Base-by-base conservation (phyloP, 2,113 vertebrate genomes). In the Mus spicilegus region DNA sequence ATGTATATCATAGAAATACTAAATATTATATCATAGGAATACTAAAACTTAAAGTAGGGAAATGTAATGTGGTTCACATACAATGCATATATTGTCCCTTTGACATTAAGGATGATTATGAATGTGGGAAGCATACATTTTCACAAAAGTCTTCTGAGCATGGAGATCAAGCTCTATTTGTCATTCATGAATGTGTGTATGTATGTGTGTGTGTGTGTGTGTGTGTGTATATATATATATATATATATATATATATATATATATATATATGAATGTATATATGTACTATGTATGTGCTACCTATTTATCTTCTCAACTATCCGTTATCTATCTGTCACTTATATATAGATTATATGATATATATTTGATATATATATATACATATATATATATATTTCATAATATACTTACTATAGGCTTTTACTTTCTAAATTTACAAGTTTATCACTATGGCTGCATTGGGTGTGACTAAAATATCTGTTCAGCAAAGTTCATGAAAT, bases 371-470 rank as follows among this genome's bases (percentile, higher is more conserved):
- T 54, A 7, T 84, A 36, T 24, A 7, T 17, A 24, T 39, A 12
- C 49, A 14, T 78, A n/a, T n/a, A n/a, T n/a, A 14, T 33, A 19
- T 69, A 13, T 63, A n/a, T 49, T 49, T 67, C 14, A 42, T 81
- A 8, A 42, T 81, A 8, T 84, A 22, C 19, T 28, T 90, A 93
- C 0, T 69, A 13, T 39, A 7, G 3, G 2, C 26, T 89, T 93
- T 86, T 8, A 90, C 0, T 78, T 96, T 86, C 49, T 90, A n/a
- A 88, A 76, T 76, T 72, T 96, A 46, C 9, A 93, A 76, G 36
- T 0, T 4, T 13, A 42, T 91, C 20, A 70, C 8, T 72, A 5
- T 46, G 17, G 91, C 14, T 30, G 58, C 75, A 87, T 86, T 22
- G 92, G 20, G 6, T 51, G n/a, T 5, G 1, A 65, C 36, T 91